Conservation (phyloP, 1,140 invertebrate genomes). For the Papilio aristodemus region DNA sequence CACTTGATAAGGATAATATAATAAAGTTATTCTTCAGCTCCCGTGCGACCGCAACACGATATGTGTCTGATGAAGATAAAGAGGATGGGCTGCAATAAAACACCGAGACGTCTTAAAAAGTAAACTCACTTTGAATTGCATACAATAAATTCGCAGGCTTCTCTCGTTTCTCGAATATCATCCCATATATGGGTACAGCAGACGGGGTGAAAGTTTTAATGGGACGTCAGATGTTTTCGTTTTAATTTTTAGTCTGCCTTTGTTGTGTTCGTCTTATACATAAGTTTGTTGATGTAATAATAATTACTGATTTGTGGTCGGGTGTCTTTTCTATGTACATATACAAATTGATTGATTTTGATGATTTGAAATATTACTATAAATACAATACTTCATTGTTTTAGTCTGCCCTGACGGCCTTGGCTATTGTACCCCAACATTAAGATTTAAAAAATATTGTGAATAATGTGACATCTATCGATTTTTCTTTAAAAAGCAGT, state of each 20-base stretch:
- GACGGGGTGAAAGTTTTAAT: slow-evolving; percentile 22
- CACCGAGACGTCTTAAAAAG: slow-evolving; percentile 21
- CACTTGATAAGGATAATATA: slow-evolving; percentile 15
- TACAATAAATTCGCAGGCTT: slow-evolving; percentile 20
- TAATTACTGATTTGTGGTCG: too few relatives aligned
- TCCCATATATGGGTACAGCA: slow-evolving; percentile 7
- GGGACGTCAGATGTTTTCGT: background rate
- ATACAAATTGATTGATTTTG: too few relatives aligned
- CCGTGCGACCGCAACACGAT: slow-evolving; percentile 9
- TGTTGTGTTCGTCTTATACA: background rate
- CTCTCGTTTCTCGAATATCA: slow-evolving; percentile 21
- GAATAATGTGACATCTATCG: too few relatives aligned
- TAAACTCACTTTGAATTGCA: slow-evolving; percentile 23
- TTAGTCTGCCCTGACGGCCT: too few relatives aligned
- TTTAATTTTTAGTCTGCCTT: slow-evolving; percentile 17
- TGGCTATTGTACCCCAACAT: too few relatives aligned
- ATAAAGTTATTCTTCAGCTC: slow-evolving; percentile 19
- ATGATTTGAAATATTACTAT: too few relatives aligned
- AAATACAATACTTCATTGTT: too few relatives aligned
- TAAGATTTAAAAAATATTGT: too few relatives aligned
- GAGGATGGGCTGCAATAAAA: slow-evolving; percentile 12
- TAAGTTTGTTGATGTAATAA: background rate
- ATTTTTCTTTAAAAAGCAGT: background rate
- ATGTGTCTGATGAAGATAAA: slow-evolving; percentile 15
- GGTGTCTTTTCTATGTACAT: too few relatives aligned